Conservation (phyloP, 1,140 invertebrate genomes). For the Trinorchestia longiramus region DNA sequence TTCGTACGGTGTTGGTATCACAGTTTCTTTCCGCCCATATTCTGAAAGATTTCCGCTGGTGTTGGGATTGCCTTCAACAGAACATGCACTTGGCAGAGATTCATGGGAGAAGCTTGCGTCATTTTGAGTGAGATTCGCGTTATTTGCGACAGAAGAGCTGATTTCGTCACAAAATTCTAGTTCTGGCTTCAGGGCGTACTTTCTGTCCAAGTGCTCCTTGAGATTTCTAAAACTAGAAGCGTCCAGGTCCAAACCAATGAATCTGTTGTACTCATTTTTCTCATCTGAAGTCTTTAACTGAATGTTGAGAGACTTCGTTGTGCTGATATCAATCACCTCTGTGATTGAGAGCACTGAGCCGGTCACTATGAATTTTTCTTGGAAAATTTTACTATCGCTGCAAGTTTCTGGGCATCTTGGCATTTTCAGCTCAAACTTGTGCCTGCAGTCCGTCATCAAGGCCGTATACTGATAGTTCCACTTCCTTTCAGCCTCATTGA, state of each 20-base stretch:
- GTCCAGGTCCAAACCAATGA: constrained; percentile 12
- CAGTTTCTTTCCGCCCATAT: no score
- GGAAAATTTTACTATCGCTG: constrained; percentile 10
- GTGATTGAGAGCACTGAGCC: constrained; percentile 20
- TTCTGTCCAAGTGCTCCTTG: neutral
- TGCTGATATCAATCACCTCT: neutral
- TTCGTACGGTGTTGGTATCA: no score
- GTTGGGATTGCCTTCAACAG: no score
- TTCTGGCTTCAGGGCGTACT: neutral
- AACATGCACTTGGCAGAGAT: no score
- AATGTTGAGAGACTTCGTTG: constrained; percentile 8
- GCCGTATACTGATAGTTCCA: neutral
- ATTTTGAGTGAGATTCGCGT: no score
- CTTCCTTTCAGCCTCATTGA: neutral
- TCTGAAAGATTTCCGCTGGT: no score
- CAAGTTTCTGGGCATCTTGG: neutral
- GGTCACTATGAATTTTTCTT: constrained; percentile 4
- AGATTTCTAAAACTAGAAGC: neutral
- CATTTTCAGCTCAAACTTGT: neutral
- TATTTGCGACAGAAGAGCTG: neutral
- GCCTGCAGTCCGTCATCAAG: neutral
- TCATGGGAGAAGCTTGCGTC: no score
- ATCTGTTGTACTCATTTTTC: neutral
- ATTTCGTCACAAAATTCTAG: neutral
- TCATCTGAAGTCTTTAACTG: neutral